Percentiles rank a stretch among this genome's conserved stretches.
phyloP scores from a whole-genome alignment of 53 echinoderm and acorn worm genomes.

The Astropecten irregularis region DNA sequence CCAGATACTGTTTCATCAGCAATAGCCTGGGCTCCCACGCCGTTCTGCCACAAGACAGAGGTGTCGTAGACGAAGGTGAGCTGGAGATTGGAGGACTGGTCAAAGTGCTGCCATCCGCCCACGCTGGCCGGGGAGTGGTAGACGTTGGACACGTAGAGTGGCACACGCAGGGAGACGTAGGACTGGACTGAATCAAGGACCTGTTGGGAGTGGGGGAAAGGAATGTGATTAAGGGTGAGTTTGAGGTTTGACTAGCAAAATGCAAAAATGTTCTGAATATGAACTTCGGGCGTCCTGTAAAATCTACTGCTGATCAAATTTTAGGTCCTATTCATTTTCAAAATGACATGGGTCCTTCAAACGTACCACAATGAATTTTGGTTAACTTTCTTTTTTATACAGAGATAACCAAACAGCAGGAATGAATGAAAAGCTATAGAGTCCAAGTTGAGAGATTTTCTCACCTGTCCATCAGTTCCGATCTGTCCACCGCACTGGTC shows the following conservation, averaged over 20 bases:
- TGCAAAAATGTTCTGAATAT: no score
- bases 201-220: constrained; percentile 17
- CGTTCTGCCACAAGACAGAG: constrained; percentile 98
- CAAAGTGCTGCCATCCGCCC: constrained; percentile 99
- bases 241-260: no score
- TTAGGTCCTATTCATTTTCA: no score
- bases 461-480: constrained; percentile 98
- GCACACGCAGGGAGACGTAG: constrained; percentile 90
- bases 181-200: constrained; percentile 95
- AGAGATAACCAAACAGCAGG: no score
- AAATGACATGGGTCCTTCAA: no score
- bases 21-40: constrained; percentile 82
- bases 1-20: constrained; percentile 69
- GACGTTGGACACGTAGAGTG: constrained; percentile 94
- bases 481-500: constrained; percentile 91
- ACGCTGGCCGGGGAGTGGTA: constrained; percentile 95
- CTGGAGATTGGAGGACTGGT: constrained; percentile 92
- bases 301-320: no score
- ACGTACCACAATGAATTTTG: no score
- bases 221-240: no score
- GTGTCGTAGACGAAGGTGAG: constrained; percentile 98
- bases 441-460: no score
- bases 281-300: no score
- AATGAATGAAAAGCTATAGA: no score
- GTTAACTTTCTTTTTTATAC: no score